Evolutionary conservation across 1,140 invertebrate species (phyloP), one percentile per base, ranked within the genome.

Genomic region (Lepeophtheirus salmonis): DNA sequence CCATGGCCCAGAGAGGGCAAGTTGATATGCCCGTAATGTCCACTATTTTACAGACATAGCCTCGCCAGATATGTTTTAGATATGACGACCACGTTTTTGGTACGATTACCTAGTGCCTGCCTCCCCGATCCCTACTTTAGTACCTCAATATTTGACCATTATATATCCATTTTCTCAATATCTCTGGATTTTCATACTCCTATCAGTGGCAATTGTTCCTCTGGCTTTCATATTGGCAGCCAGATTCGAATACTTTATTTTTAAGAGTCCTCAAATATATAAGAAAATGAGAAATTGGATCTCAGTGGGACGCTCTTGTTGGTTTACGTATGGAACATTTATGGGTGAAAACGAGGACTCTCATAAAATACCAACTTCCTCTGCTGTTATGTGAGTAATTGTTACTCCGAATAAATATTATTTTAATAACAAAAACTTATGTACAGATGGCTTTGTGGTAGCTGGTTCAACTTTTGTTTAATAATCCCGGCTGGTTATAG

Each of bases 401-500:
- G 30, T 41, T 41, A 41, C n/a, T 41, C n/a, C 30, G 6, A 41
- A 41, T 41, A 10, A 41, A 10, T 41, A 41, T 41, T 41, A 41
- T 41, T 41, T 10, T 41, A n/a, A n/a, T n/a, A n/a, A n/a, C n/a
- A n/a, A n/a, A n/a, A n/a, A n/a, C n/a, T n/a, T n/a, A 10, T 41
- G n/a, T 41, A 41, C n/a, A 41, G 30, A 10, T 41, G 30, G 30
- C 6, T 41, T 10, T 41, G 17, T 25, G 57, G 23, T 13, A 3
- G n/a, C n/a, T 60, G 57, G 57, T 14, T 51, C 18, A 52, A 55
- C 4, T 60, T 3, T 60, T 60, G 57, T 25, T 21, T 60, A 12
- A 51, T 60, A n/a, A 20, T 50, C 14, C 55, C 14, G 4, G n/a
- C 16, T 50, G 18, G 23, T 12, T 60, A n/a, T 23, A 23, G 24